Evolutionary conservation across 2,797 vertebrate genomes (phyloP), one percentile per base, ranked within the genome.

Genomic region (Myotis daubentonii): DNA sequence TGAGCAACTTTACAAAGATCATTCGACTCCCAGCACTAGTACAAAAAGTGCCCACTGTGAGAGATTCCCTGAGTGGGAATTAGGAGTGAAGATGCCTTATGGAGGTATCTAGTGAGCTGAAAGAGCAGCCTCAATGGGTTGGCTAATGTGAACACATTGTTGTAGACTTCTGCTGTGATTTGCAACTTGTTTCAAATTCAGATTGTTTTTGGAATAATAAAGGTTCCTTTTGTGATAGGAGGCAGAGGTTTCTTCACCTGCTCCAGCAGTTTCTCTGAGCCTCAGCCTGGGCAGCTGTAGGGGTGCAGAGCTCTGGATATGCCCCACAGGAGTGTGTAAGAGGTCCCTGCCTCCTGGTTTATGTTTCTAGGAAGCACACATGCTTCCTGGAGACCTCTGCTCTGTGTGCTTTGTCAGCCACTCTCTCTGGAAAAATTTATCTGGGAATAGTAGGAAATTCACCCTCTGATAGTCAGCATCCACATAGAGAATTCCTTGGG

Each of bases 121-220:
- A 96, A 79, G 70, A 36, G 49, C 49, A 23, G 49, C n/a, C 20
- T 78, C 49, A 16, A 0, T 16, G 11, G 23, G n/a, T 16, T 36
- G 49, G 91, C 70, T 96, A 87, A 95, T 93, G 95, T 85, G 66
- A 96, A 47, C 70, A 91, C 87, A 44, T 82, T 44, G 38, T n/a
- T 93, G 96, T 53, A 84, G 94, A 68, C 82, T 97, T 78, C 28
- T 87, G 86, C 91, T 97, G 17, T 95, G 96, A 87, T 94, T 97
- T 97, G 97, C 89, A 96, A 95, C 93, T 94, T 96, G 94, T 96
- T 98, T 97, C 94, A 91, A 91, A 97, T 94, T 93, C 96, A 55
- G 66, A 79, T 84, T 81, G 62, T 91, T 83, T n/a, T 47, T 55
- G 11, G 74, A 66, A n/a, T 8, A 17, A 17, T 13, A 0, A 68